phyloP scores from a whole-genome alignment of 2,113 vertebrate genomes.

The Orycteropus afer region DNA sequence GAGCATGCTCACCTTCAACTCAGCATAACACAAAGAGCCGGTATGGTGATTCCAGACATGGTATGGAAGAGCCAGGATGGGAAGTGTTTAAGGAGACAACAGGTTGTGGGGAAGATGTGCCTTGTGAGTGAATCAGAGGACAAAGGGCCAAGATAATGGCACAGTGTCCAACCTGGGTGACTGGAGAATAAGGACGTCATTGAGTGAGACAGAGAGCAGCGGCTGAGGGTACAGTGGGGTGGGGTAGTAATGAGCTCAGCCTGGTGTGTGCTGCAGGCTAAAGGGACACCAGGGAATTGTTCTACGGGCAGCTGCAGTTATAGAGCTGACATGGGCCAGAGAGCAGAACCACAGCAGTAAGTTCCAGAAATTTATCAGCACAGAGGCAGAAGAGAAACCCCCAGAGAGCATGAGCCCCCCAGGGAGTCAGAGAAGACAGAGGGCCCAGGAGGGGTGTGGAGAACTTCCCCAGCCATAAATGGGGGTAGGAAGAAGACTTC shows the following conservation, averaged over 20 bases:
- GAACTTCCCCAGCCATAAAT: no score
- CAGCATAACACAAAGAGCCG: no score
- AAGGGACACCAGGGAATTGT: no score
- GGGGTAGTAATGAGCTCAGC: not conserved
- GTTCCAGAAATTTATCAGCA: not conserved
- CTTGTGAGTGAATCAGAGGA: rapidly evolving
- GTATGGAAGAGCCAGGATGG: not conserved
- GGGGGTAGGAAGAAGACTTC: not conserved
- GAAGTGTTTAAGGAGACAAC: not conserved
- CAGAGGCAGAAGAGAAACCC: not conserved
- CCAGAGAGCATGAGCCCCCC: not conserved
- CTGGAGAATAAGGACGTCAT: no score
- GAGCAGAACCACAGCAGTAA: not conserved
- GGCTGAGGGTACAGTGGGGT: not conserved
- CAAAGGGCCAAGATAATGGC: not conserved
- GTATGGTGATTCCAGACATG: no score
- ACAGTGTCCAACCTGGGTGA: not conserved
- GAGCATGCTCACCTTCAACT: no score
- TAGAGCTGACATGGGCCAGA: no score
- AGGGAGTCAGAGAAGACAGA: not conserved
- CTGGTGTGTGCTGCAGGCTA: not conserved
- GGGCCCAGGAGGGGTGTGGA: no score
- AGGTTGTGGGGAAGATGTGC: not conserved
- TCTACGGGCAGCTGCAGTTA: not conserved
- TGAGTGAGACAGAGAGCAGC: no score